Conservation (phyloP, 2,888 invertebrate genomes). For the Neoscelio sp. region DNA sequence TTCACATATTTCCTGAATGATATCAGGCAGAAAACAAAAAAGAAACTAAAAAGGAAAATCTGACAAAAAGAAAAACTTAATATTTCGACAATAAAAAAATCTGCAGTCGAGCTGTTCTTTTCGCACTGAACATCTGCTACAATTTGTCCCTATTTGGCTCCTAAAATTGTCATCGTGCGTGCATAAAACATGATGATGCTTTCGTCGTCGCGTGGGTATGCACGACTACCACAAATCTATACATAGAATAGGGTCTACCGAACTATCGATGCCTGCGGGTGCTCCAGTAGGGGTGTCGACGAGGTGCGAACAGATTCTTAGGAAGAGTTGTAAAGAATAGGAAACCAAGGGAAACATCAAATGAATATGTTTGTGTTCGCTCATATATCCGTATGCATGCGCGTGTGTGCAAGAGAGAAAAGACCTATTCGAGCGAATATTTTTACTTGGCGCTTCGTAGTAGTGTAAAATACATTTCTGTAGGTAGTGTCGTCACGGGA, state of each 20-base stretch:
- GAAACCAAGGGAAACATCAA: conserved; percentile 67
- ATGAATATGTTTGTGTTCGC: conserved; percentile 66
- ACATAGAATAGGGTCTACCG: conserved; percentile 66
- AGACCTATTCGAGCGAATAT: conserved; percentile 75
- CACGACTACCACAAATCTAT: conserved; percentile 74
- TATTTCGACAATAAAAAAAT: conserved; percentile 64
- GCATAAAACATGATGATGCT: conserved; percentile 80
- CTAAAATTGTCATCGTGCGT: conserved; percentile 79
- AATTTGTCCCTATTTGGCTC: conserved; percentile 76
- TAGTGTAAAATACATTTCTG: conserved; percentile 78
- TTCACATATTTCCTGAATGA: conserved; percentile 53
- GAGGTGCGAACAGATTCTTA: conserved; percentile 65
- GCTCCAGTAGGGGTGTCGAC: conserved; percentile 56
- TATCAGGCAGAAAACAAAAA: conserved; percentile 7
- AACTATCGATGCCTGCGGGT: conserved; percentile 69
- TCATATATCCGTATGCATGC: conserved; percentile 33
- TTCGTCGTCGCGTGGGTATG: conserved; percentile 72
- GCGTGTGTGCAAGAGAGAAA: conserved; percentile 65
- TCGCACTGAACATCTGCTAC: conserved; percentile 70
- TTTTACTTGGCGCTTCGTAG: conserved; percentile 74
- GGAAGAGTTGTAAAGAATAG: conserved; percentile 62
- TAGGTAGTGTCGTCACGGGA: conserved; percentile 75
- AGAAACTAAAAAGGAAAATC: conserved; percentile 5
- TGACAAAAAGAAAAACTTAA: conserved; percentile 45
- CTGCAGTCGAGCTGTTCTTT: conserved; percentile 63